These are phyloP conservation scores for Haemorhous mexicanus DNA, from an alignment of 2,113 vertebrate genomes.

Conservation along the genomic window DNA sequence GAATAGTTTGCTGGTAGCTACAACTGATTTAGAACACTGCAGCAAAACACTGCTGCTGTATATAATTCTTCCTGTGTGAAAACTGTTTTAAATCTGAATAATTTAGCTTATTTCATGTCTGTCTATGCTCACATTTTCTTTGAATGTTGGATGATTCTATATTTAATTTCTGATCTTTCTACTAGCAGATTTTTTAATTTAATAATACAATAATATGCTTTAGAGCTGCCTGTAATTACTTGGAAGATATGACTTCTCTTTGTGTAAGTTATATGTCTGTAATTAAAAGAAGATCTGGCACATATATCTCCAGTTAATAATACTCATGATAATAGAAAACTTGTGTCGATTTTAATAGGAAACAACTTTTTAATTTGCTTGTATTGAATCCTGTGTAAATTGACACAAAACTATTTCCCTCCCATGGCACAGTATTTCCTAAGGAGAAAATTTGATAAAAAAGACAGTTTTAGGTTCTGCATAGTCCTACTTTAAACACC, in stretches of 20 bases:
- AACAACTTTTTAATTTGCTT: slow-evolving; percentile 42
- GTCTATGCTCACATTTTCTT: not conserved
- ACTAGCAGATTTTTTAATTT: slow-evolving; percentile 9
- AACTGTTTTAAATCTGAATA: slow-evolving; percentile 8
- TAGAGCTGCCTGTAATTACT: slow-evolving; percentile 51
- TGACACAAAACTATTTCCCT: not conserved
- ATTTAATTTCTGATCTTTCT: slow-evolving; percentile 52
- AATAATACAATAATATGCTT: slow-evolving; percentile 48
- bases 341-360: slow-evolving; percentile 29
- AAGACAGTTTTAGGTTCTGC: not conserved
- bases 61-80: not conserved
- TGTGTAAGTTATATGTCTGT: slow-evolving; percentile 47
- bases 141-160: not conserved
- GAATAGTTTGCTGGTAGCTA: not conserved
- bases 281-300: slow-evolving; percentile 52
- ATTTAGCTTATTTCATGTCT: slow-evolving; percentile 4
- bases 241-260: slow-evolving; percentile 43
- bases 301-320: slow-evolving; percentile 39
- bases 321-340: slow-evolving; percentile 32
- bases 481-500: not conserved
- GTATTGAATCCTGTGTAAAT: slow-evolving; percentile 14
- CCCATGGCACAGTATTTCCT: not conserved
- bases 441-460: not conserved
- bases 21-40: not conserved
- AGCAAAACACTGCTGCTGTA: not conserved